Evolutionary conservation across 2,113 vertebrate genomes (phyloP), one percentile per base, ranked within the genome.

Genomic region (Myrmophylax atrothorax): DNA sequence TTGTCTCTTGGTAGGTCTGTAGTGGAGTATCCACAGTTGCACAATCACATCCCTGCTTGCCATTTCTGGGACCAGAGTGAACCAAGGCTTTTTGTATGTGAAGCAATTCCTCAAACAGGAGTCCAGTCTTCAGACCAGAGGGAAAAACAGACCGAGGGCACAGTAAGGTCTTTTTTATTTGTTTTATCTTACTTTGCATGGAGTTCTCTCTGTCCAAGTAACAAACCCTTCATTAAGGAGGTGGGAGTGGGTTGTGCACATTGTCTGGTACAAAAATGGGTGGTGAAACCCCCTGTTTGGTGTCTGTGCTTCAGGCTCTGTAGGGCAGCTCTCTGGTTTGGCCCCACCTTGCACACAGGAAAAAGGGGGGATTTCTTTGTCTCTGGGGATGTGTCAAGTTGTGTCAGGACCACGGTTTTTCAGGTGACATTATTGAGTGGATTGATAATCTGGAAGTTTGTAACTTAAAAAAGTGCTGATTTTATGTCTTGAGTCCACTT

Each of bases 31-130:
- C 94, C 97, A 20, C 98, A 97, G 40, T 85, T 99, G 62, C 94
- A 68, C 3, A 91, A 89, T 19, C 98, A 97, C 20, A 96, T 98
- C 74, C 99, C 99, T 2, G 47, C 98, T 69, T 98, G 96, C 93
- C 99, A 99, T 87, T 99, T 98, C 97, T 99, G 99, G 99, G 99
- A 99, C 56, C 98, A 99, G 97, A 98, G 89, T 4, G 99, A 99
- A 90, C 98, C 99, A 37, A 98, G 98, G 62, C 98, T 99, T n/a
- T 99, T 99, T 59, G 98, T 98, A n/a, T 99, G 99, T 28, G 99
- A 99, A 97, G 98, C 98, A 0, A 35, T 98, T 83, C 97, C 92
- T 19, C 97, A 97, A 75, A 69, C 9, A 9, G 67, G 23, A 1
- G 74, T 92, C 5, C 90, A 77, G 2, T 52, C 66, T 15, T 6